phyloP scores from a whole-genome alignment of 2,113 vertebrate genomes.

The Jacana jacana region DNA sequence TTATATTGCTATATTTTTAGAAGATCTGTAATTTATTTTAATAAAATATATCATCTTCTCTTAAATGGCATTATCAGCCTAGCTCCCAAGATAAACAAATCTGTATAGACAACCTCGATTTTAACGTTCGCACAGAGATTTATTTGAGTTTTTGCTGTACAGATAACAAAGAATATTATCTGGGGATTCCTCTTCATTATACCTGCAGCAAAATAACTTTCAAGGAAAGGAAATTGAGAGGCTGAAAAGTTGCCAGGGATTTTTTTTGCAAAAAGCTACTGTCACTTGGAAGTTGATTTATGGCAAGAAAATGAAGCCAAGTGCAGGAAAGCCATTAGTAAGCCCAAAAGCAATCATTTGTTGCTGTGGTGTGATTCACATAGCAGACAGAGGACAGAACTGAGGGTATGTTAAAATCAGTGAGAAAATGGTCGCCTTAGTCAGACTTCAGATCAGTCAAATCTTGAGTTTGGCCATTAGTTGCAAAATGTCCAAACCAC shows the following conservation, averaged over 20 bases:
- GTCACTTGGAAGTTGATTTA: conserved; percentile 39
- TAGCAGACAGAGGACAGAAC: neutral
- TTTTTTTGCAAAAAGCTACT: neutral
- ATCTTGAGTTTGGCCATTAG: neutral
- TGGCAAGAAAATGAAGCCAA: conserved; percentile 9
- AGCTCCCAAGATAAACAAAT: conserved; percentile 53
- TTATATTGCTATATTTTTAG: neutral
- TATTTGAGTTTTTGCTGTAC: conserved; percentile 22
- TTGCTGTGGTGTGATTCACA: neutral
- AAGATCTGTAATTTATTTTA: conserved; percentile 28
- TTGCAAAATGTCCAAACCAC: neutral
- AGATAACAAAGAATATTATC: conserved; percentile 30
- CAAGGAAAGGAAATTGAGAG: neutral
- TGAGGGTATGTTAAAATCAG: neutral
- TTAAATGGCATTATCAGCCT: conserved; percentile 38
- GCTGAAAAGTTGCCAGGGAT: neutral
- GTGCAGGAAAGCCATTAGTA: conserved; percentile 36
- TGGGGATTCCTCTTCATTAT: conserved; percentile 32
- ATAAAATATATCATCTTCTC: conserved; percentile 31
- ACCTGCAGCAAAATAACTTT: conserved; percentile 35
- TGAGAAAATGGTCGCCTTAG: neutral
- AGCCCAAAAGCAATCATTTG: conserved; percentile 29
- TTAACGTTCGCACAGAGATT: conserved; percentile 27
- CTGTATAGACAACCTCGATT: conserved; percentile 20
- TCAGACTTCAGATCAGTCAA: neutral